These are phyloP conservation scores for Neosilurus mollespiculum DNA, from an alignment of 2,797 vertebrate species.

Conservation along the genomic window DNA sequence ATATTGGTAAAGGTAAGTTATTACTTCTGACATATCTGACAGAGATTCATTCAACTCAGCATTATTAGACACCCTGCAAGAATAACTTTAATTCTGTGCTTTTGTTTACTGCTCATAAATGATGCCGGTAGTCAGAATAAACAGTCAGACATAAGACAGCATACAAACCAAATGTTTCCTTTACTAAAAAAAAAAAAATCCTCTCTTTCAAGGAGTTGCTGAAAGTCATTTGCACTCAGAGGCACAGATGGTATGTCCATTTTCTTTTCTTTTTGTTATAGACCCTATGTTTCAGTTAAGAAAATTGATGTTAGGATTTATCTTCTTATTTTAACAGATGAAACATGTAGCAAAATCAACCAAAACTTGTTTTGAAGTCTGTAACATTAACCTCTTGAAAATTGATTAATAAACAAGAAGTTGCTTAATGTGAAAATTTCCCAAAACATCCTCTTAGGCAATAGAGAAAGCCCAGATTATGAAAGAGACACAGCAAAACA, in stretches of 20 bases:
- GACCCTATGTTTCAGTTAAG: not conserved
- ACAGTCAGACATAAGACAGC: not conserved
- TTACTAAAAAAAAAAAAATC: not conserved
- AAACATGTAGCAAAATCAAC: not conserved
- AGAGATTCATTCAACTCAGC: not conserved
- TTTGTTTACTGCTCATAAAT: slow-evolving; percentile 15
- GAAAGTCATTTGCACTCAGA: slow-evolving; percentile 19
- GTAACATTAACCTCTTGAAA: not conserved
- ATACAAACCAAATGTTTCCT: slow-evolving; percentile 2
- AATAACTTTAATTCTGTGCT: not conserved
- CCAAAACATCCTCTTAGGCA: not conserved
- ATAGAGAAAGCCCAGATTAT: not conserved
- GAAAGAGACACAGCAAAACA: not conserved
- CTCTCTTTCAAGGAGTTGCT: slow-evolving; percentile 31
- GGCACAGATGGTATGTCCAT: slow-evolving; percentile 48
- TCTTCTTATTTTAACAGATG: not conserved
- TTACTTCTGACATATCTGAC: not conserved
- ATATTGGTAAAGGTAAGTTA: slow-evolving; percentile 35
- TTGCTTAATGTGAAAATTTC: not conserved
- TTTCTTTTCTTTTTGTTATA: slow-evolving; percentile 2
- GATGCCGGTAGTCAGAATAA: not conserved
- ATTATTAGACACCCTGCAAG: not conserved
- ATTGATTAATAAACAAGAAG: not conserved
- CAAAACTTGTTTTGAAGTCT: not conserved
- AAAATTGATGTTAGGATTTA: not conserved